phyloP scores from a whole-genome alignment of 1,140 invertebrate genomes.

The Formica selysi region DNA sequence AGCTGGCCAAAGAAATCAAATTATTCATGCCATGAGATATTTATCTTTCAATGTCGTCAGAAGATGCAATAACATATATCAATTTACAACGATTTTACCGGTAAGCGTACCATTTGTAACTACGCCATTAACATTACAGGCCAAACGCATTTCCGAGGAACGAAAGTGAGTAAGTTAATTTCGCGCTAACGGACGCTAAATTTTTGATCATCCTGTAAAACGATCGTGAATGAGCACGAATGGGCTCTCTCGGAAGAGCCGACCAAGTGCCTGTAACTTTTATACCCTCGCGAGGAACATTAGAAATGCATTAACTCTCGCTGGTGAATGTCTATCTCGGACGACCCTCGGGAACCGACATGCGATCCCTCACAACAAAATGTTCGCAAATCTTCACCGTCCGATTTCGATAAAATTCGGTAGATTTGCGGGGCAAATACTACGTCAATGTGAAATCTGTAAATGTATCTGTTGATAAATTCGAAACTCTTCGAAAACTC shows the following conservation, averaged over 20 bases:
- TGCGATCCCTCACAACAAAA: conserved; percentile 12
- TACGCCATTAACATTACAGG: conserved; percentile 6
- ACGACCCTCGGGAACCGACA: neutral
- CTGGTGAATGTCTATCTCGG: neutral
- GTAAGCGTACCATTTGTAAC: conserved; percentile 16
- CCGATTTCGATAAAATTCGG: neutral
- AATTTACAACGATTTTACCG: conserved; percentile 32
- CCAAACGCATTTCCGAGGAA: conserved; percentile 11
- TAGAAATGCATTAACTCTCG: conserved; percentile 57
- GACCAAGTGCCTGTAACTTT: conserved; percentile 31
- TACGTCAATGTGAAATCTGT: neutral
- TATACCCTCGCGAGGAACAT: conserved; percentile 29
- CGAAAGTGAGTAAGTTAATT: conserved; percentile 44
- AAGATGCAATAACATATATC: conserved; percentile 8
- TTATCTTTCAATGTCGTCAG: conserved; percentile 45
- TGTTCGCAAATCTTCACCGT: conserved; percentile 8
- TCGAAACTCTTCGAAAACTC: neutral
- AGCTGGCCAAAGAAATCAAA: conserved; percentile 35
- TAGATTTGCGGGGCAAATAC: neutral
- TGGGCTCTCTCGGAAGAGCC: neutral
- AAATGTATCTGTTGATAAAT: neutral
- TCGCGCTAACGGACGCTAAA: conserved; percentile 11
- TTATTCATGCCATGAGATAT: conserved; percentile 3
- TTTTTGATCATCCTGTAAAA: conserved; percentile 52
- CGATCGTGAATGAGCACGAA: neutral